Evolutionary conservation across 2,888 invertebrate genomes (phyloP), one percentile per base, ranked within the genome.

Genomic region (Antitype chi): DNA sequence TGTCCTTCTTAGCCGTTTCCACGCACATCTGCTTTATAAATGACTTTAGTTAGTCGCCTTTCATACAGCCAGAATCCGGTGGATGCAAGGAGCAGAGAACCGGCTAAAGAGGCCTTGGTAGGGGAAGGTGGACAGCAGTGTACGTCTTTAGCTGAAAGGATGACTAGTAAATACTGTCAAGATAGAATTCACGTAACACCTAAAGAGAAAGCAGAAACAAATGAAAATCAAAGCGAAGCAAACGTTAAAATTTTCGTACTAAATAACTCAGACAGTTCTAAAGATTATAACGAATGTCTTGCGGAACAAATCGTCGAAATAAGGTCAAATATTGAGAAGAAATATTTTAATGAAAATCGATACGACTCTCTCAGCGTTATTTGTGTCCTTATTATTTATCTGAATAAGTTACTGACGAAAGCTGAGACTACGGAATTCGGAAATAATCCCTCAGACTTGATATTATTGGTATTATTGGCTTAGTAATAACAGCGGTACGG

Each of bases 271-370:
- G 32, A n/a, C 7, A 57, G 25, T 20, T 70, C 49, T 70, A 11
- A 60, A 75, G 82, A 78, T 23, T 59, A 81, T 78, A 53, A 78
- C 85, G 7, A 78, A 74, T 81, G 25, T 78, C 47, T 60, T 59
- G 64, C 62, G n/a, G 55, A 67, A 74, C 55, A 84, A 78, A 74
- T 84, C 53, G 57, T 52, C 3, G 64, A 52, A 85, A 81, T 71
- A 78, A 84, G 85, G 84, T 77, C 86, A 86, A 75, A 85, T 77
- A 81, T 75, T 67, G 63, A 70, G 69, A 64, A 84, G 67, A 82
- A 78, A 74, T 72, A n/a, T 74, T 70, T 38, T 78, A 66, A 86
- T 84, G 74, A 78, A 75, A 86, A 78, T 85, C 85, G 71, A 85
- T 86, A 77, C 63, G 38, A 15, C 28, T 81, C 71, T 59, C 59